A percentile compares a stretch with the other conserved stretches of the same genome.
phyloP scores from a whole-genome alignment of 2,888 invertebrate species.

The Isotomurus palustris region DNA sequence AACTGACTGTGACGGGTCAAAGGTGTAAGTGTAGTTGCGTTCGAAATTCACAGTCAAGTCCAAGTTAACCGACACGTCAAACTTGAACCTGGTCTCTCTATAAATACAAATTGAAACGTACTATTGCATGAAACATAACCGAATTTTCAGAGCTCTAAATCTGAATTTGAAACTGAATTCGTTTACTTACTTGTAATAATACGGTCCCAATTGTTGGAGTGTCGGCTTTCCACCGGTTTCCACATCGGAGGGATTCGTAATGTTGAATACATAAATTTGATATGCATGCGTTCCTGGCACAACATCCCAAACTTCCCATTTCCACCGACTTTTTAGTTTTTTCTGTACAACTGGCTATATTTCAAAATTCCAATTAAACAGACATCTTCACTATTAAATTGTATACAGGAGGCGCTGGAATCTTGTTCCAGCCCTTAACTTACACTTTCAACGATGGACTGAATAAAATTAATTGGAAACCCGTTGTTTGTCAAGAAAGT shows the following conservation, averaged over 20 bases:
- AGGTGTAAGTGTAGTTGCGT: constrained; percentile 33
- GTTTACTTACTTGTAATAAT: constrained; percentile 27
- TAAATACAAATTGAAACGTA: not conserved
- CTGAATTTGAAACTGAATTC: not conserved
- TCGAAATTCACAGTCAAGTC: constrained; percentile 34
- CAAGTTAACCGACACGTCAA: constrained; percentile 33
- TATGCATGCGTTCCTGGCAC: constrained; percentile 36
- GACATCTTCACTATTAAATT: not conserved
- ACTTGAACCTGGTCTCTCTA: constrained; percentile 33
- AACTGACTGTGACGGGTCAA: constrained; percentile 25
- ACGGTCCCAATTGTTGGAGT: constrained; percentile 34
- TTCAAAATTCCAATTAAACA: constrained; percentile 2
- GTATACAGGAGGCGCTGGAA: too few species aligned
- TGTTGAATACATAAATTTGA: constrained; percentile 35
- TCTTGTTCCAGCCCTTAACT: constrained; percentile 2
- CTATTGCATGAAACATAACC: too few species aligned
- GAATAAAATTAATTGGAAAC: constrained; percentile 33
- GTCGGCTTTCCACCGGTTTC: constrained; percentile 35
- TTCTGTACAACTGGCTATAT: constrained; percentile 26
- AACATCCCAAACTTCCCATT: constrained; percentile 41
- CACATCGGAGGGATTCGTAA: constrained; percentile 34
- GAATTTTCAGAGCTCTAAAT: not conserved
- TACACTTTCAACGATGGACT: constrained; percentile 28
- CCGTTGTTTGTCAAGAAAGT: constrained; percentile 28
- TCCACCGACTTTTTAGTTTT: constrained; percentile 37